Evolutionary conservation across 2,113 vertebrate species (phyloP), one percentile per base, ranked within the genome.

Genomic region (Embiotoca jacksoni): DNA sequence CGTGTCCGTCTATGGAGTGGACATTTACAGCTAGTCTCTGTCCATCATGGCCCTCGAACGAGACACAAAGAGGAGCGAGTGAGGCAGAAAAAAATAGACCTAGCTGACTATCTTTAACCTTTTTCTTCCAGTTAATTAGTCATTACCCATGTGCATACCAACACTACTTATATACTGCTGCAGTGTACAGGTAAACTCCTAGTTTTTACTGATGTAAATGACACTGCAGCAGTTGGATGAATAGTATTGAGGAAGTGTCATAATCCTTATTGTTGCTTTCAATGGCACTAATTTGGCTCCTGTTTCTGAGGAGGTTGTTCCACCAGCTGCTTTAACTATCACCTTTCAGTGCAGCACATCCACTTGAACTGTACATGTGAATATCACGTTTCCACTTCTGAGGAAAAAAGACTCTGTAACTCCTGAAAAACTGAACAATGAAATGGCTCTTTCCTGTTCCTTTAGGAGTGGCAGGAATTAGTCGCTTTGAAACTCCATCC

Each of bases 391-490:
- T 81, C 14, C 75, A 69, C 44, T 56, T 62, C 33, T 23, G 32
- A 49, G 57, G 6, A 66, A 33, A n/a, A 82, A 71, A 67, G 23
- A 57, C 37, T 30, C 16, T 60, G 54, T 77, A 50, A 80, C 46
- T 59, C 68, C 60, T 78, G 30, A 61, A 75, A 31, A 46, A 78
- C 72, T 41, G 71, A 84, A 91, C 83, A 90, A 89, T 83, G 61
- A 88, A 75, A 82, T 72, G n/a, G 16, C 57, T 79, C 30, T 75
- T 79, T 84, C 53, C 41, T 76, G 52, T 72, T 73, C 64, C 59
- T 59, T 33, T n/a, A 57, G 49, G 72, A 80, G 53, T 85, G 79
- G 54, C 61, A 66, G 63, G 69, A 63, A 66, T 74, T 44, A 67
- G 65, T 37, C 16, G 72, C 57, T 77, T 66, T 75, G 69, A 47